A percentile compares a stretch with the other conserved stretches of the same genome.
phyloP scores from a whole-genome alignment of 1,140 invertebrate species.

The Zaprionus lachaisei region DNA sequence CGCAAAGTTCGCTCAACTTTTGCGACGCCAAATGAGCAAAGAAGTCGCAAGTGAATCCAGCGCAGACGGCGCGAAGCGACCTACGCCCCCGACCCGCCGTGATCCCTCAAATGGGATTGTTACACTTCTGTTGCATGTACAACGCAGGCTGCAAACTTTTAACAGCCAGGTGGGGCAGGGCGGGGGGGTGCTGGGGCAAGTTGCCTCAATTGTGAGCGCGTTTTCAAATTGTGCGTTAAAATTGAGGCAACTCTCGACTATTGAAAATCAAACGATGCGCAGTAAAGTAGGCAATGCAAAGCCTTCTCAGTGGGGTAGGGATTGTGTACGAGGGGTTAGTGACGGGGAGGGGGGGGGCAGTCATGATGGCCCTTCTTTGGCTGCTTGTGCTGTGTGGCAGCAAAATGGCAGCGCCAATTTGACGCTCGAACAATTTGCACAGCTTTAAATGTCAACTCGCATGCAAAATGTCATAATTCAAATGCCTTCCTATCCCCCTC shows the following conservation, averaged over 20 bases:
- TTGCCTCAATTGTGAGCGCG: constrained; percentile 51
- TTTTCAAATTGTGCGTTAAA: constrained; percentile 80
- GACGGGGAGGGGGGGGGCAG: background rate
- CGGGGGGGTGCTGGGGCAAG: background rate
- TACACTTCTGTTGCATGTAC: constrained; percentile 72
- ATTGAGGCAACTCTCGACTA: constrained; percentile 60
- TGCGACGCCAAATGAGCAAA: constrained; percentile 65
- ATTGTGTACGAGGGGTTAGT: no score
- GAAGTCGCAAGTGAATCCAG: constrained; percentile 16
- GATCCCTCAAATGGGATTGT: constrained; percentile 32
- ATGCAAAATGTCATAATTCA: constrained; percentile 81
- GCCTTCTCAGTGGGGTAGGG: background rate
- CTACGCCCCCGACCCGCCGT: background rate
- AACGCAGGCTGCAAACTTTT: constrained; percentile 54
- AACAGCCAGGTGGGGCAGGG: constrained; percentile 14
- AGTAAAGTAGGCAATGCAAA: constrained; percentile 70
- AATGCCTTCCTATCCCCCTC: constrained; percentile 36
- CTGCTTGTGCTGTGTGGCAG: constrained; percentile 9
- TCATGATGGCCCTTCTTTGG: background rate
- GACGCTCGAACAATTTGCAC: constrained; percentile 80
- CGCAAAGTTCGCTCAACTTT: constrained; percentile 71
- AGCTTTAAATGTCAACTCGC: constrained; percentile 79
- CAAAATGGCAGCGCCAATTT: constrained; percentile 74
- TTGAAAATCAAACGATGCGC: constrained; percentile 75
- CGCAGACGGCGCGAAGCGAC: constrained; percentile 4